Conservation (phyloP, 2,113 vertebrate genomes). For the Gymnarchus niloticus region DNA sequence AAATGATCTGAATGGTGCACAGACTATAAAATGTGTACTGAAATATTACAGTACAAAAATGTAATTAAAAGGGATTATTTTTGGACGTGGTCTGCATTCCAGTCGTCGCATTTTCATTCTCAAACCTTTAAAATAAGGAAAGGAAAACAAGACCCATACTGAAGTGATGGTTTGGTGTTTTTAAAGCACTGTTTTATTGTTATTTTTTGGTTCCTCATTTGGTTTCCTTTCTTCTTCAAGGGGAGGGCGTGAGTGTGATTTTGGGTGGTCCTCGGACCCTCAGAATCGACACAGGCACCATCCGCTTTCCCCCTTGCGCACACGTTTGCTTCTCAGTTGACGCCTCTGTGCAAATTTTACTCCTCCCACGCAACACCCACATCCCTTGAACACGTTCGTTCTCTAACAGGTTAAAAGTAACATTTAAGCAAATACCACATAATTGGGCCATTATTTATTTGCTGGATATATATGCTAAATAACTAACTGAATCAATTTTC, state of each 20-base stretch:
- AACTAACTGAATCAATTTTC: background rate
- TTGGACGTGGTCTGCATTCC: background rate
- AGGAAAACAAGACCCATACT: background rate
- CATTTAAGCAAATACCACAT: background rate
- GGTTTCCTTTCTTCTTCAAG: conserved; percentile 36
- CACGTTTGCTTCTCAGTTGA: conserved; percentile 33
- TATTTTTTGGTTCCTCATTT: conserved; percentile 28
- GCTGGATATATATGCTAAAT: background rate
- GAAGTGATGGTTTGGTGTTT: conserved; percentile 31
- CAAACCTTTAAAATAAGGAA: background rate
- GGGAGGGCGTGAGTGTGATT: conserved; percentile 59
- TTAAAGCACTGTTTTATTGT: conserved; percentile 21
- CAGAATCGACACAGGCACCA: background rate
- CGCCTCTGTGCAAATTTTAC: background rate
- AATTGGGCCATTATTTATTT: background rate
- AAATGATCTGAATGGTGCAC: background rate
- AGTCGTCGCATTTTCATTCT: background rate
- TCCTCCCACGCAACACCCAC: background rate
- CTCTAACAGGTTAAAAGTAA: background rate
- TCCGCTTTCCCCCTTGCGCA: conserved; percentile 55
- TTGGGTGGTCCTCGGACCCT: conserved; percentile 63
- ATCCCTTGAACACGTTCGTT: background rate
- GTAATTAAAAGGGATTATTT: conserved; percentile 1
- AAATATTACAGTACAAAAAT: background rate
- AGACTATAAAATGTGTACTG: background rate